Conservation (phyloP, 1,140 invertebrate genomes). For the Zeugodacus cucurbitae region DNA sequence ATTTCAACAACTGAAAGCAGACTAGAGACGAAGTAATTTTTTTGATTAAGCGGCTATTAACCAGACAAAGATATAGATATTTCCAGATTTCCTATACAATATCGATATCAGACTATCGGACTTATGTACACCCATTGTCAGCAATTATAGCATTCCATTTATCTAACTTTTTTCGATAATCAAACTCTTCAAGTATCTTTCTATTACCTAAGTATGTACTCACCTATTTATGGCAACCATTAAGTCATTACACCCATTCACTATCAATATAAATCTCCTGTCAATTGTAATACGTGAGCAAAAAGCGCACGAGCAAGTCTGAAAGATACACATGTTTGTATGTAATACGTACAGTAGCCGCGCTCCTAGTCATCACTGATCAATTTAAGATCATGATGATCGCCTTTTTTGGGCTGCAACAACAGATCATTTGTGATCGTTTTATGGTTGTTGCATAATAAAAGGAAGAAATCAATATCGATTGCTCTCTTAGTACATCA, state of each 20-base stretch:
- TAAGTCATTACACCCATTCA: constrained; percentile 13
- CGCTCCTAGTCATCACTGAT: neutral
- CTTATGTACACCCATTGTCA: no score
- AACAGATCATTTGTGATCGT: neutral
- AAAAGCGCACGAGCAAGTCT: neutral
- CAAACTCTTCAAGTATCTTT: neutral
- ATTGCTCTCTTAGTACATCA: constrained; percentile 14
- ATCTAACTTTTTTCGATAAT: no score
- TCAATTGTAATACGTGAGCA: neutral
- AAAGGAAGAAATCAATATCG: neutral
- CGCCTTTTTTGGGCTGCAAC: constrained; percentile 2
- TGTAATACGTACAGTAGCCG: neutral
- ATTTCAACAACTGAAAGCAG: no score
- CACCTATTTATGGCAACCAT: neutral
- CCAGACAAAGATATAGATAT: no score
- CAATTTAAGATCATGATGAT: neutral
- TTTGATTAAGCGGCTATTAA: no score
- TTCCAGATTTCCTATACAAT: no score
- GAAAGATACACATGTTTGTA: neutral
- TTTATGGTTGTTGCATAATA: neutral
- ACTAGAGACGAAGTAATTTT: no score
- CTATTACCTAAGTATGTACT: neutral
- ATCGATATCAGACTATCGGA: no score
- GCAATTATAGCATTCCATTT: no score
- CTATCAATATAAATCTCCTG: neutral